These are phyloP conservation scores for Hoplostethus atlanticus DNA, from an alignment of 2,797 vertebrate species.

Conservation along the genomic window DNA sequence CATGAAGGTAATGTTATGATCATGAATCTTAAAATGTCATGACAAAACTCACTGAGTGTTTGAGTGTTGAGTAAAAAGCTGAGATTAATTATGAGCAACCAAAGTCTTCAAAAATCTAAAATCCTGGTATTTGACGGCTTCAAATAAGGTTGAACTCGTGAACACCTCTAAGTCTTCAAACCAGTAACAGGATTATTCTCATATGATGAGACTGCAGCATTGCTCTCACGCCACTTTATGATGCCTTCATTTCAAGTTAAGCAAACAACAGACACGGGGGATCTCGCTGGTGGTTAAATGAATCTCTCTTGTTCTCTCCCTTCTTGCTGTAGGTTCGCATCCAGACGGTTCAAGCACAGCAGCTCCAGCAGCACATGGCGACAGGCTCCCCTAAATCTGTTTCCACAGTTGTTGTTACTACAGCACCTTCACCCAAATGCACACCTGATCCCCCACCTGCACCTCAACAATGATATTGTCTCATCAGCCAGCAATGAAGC, in stretches of 20 bases:
- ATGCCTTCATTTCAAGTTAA: neutral
- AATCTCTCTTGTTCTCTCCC: neutral
- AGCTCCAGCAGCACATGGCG: constrained; percentile 93
- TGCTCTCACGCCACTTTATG: neutral
- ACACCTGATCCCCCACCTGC: constrained; percentile 87
- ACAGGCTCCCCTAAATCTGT: constrained; percentile 91
- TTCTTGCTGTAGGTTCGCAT: constrained; percentile 89
- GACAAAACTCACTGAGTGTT: neutral
- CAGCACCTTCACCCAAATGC: constrained; percentile 92
- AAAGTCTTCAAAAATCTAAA: neutral
- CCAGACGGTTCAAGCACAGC: constrained; percentile 94
- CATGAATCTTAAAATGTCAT: neutral
- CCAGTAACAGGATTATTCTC: too few species aligned
- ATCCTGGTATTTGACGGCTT: neutral
- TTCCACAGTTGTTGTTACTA: constrained; percentile 96
- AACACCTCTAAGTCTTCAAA: too few species aligned
- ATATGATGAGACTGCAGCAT: neutral
- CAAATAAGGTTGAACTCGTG: too few species aligned
- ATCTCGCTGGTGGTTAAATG: neutral
- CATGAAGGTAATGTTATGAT: neutral
- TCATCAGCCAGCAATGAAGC: constrained; percentile 2
- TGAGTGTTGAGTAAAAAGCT: neutral
- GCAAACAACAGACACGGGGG: neutral
- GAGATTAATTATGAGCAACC: neutral
- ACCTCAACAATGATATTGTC: constrained; percentile 56